Evolutionary conservation across 92 coral and sea anemone species (phyloP).

Genomic region (Zoanthus sociatus): DNA sequence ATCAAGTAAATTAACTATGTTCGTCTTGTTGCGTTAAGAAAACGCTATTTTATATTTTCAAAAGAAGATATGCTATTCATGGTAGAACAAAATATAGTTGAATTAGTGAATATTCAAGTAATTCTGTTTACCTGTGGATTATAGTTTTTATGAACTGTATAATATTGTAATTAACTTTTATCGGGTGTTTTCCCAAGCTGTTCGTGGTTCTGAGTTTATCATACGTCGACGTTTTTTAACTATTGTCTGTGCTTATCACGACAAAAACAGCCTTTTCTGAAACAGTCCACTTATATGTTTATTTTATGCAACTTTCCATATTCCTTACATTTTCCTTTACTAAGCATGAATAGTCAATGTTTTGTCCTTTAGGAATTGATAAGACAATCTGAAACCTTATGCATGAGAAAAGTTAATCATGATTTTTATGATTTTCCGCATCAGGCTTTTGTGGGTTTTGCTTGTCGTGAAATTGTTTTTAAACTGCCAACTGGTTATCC

Average conservation of each 20-base stretch:
- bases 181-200: slow-evolving; percentile 19
- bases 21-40: not conserved
- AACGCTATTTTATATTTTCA: not conserved
- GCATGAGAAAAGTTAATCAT: not conserved
- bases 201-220: not conserved
- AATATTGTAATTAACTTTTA: slow-evolving; percentile 25
- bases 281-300: slow-evolving; percentile 16
- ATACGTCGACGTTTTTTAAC: slow-evolving; percentile 4
- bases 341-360: slow-evolving; percentile 9
- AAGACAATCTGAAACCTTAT: slow-evolving; percentile 12
- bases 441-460: not conserved
- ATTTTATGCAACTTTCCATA: not conserved
- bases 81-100: slow-evolving; percentile 16
- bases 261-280: not conserved
- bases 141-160: slow-evolving; percentile 26
- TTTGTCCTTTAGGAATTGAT: slow-evolving; percentile 19
- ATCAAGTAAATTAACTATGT: not conserved
- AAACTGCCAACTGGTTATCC: not conserved
- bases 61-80: not conserved
- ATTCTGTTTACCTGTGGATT: slow-evolving; percentile 34
- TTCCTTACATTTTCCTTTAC: slow-evolving; percentile 15
- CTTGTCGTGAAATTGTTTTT: not conserved
- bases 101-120: not conserved
- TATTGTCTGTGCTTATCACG: not conserved
- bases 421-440: not conserved